Conservation (phyloP, 2,113 vertebrate species). For the Rafetus swinhoei region DNA sequence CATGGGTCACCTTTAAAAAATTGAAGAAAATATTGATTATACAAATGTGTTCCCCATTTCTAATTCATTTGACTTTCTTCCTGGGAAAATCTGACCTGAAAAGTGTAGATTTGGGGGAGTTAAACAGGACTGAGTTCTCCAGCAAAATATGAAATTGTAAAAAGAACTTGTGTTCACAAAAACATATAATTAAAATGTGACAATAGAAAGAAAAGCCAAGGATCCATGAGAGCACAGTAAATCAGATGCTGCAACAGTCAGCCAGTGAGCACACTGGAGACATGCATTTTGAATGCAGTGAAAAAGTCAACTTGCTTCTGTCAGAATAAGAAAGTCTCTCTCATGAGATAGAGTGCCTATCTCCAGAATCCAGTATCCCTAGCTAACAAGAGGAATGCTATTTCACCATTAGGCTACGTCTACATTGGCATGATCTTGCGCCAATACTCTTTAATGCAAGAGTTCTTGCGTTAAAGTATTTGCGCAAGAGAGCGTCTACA, state of each 20-base stretch:
- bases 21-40: not conserved
- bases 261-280: rapidly evolving
- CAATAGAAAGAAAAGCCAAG: not conserved
- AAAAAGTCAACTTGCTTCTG: not conserved
- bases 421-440: too few species aligned
- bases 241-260: not conserved
- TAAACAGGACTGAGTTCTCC: not conserved
- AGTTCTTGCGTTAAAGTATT: too few species aligned
- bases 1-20: not conserved
- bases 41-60: not conserved
- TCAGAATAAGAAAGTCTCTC: not conserved
- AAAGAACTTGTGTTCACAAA: not conserved
- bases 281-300: rapidly evolving
- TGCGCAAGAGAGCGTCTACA: too few species aligned
- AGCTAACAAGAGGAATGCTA: not conserved
- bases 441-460: too few species aligned
- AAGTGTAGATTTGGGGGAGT: not conserved
- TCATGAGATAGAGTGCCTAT: not conserved
- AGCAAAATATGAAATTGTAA: slow-evolving; percentile 15
- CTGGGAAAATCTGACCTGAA: not conserved
- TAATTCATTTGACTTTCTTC: not conserved
- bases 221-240: not conserved
- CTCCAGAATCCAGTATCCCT: not conserved
- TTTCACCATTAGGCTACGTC: not conserved
- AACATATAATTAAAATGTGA: rapidly evolving